Evolutionary conservation across 1,140 invertebrate species (phyloP).

Genomic region (Brachionus paranguensis): DNA sequence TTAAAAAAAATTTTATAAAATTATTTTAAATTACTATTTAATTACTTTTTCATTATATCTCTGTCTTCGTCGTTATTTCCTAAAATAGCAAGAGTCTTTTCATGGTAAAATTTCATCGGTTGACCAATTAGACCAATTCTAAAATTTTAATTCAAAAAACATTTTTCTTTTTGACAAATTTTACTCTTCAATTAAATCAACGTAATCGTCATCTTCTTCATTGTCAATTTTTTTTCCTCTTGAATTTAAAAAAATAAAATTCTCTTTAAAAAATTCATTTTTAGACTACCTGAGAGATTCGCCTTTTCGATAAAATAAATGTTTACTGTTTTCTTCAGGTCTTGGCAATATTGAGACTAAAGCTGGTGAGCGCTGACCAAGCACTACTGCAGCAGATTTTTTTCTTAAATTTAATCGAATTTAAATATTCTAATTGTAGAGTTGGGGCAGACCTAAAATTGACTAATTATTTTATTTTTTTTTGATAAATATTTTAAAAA

Average conservation of each 20-base stretch:
- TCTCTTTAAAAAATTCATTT: constrained; percentile 40
- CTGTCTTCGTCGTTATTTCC: constrained; percentile 49
- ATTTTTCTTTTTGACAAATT: constrained; percentile 37
- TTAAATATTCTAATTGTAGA: neutral
- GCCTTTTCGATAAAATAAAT: constrained; percentile 45
- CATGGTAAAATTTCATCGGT: constrained; percentile 47
- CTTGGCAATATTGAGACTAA: constrained; percentile 52
- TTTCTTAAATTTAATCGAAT: neutral
- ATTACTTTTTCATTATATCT: constrained; percentile 44
- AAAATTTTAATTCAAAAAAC: neutral
- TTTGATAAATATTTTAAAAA: no score
- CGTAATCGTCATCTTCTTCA: neutral
- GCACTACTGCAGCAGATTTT: constrained; percentile 29
- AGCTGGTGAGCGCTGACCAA: constrained; percentile 53
- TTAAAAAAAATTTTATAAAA: neutral
- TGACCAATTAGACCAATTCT: constrained; percentile 53
- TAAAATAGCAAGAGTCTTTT: constrained; percentile 46
- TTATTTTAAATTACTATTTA: constrained; percentile 21
- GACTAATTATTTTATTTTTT: no score
- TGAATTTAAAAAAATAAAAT: constrained; percentile 42
- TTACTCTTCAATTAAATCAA: constrained; percentile 9
- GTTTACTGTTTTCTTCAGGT: constrained; percentile 52
- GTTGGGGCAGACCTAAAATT: no score
- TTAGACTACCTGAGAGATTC: neutral
- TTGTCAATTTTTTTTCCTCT: neutral